Evolutionary conservation across 2,888 invertebrate species (phyloP), one percentile per base, ranked within the genome.

Genomic region (Spilosoma lubricipeda): DNA sequence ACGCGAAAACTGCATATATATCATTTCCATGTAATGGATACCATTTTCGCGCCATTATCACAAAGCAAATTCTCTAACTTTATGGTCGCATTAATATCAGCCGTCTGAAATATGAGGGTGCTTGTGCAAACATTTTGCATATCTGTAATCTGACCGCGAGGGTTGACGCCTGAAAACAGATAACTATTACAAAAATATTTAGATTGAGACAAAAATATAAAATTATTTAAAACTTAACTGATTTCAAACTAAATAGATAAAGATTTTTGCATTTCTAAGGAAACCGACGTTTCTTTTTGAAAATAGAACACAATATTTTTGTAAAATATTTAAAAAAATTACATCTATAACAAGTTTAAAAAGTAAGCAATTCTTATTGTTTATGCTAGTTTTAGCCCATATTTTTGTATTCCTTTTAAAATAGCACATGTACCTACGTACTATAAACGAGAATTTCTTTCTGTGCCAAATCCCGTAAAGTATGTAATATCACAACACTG

Each of bases 61-160:
- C 30, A 33, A 63, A 59, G 64, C 70, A 67, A 68, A 30, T 56
- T 67, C 45, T 71, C 52, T 30, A 48, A 59, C 45, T 67, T 68
- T 72, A 73, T 70, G 81, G 77, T 74, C 76, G 79, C 85, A 86
- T 80, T 85, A 82, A 86, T 85, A 84, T 85, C 84, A 81, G 71
- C 73, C 73, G 69, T 74, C 78, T 86, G 86, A 87, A 82, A 81
- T 84, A 87, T 70, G 82, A 74, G 75, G 73, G 68, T 52, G 71
- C 75, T 70, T 75, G 78, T 78, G 83, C 84, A 81, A 82, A 84
- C 82, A 82, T 79, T 84, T 85, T 87, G 86, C 86, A 86, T 87
- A 87, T 87, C 87, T 77, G 27, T 63, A 67, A 84, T 84, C 83
- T 73, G 27, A 72, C 33, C 66, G 79, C 80, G 70, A 82, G 81